phyloP scores from a whole-genome alignment of 1,140 invertebrate genomes.

The Drosophila teissieri region DNA sequence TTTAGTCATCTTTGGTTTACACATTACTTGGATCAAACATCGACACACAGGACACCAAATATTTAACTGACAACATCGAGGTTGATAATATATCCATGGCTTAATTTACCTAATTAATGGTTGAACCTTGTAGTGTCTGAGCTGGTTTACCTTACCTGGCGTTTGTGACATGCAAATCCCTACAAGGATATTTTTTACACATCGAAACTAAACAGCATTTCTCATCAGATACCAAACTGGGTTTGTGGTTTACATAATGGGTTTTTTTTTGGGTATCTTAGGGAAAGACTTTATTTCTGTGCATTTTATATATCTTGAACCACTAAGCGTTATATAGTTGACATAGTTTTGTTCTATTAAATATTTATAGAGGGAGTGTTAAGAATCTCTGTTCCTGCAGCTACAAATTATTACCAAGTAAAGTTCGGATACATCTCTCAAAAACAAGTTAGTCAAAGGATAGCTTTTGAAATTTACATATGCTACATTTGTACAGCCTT shows the following conservation, averaged over 20 bases:
- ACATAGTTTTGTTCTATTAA: too few species aligned
- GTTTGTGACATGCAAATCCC: conserved; percentile 47
- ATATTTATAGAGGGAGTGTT: too few species aligned
- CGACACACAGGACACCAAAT: conserved; percentile 68
- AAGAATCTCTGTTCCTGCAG: too few species aligned
- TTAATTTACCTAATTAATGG: conserved; percentile 44
- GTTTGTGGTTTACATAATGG: conserved; percentile 12
- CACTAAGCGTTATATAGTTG: too few species aligned
- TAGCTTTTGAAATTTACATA: neutral
- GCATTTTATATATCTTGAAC: too few species aligned
- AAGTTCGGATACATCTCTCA: too few species aligned
- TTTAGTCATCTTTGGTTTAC: neutral
- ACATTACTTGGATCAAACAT: conserved; percentile 22
- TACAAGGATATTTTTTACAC: conserved; percentile 47
- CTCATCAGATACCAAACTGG: conserved; percentile 72
- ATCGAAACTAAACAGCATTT: conserved; percentile 80
- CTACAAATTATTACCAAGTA: too few species aligned
- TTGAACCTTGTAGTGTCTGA: conserved; percentile 10
- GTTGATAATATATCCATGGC: conserved; percentile 4
- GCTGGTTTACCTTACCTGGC: conserved; percentile 41
- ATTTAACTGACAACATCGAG: conserved; percentile 72
- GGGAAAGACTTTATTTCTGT: neutral
- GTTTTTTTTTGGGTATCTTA: neutral
- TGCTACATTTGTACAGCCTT: neutral
- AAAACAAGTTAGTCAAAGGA: neutral